Conservation (phyloP, 2,113 vertebrate genomes). For the Todiramphus saurophagus region DNA sequence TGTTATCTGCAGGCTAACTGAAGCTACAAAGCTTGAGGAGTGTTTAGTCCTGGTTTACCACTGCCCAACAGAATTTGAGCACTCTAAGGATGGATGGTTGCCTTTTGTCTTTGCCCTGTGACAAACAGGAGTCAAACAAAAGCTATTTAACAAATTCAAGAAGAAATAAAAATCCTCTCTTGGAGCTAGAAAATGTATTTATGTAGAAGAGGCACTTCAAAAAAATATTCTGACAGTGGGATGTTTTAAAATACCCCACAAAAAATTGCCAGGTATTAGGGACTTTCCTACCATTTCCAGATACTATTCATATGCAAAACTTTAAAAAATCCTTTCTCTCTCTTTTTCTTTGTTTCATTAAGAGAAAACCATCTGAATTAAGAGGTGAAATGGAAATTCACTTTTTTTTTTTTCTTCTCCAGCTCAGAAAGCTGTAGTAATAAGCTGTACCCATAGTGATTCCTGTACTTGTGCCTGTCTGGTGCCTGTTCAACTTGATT, state of each 20-base stretch:
- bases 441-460: rapidly evolving
- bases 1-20: neutral
- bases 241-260: conserved; percentile 45
- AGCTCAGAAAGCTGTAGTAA: neutral
- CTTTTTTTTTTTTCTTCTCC: neutral
- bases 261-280: neutral
- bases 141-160: neutral
- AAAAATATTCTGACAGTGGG: conserved; percentile 6
- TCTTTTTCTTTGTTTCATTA: neutral
- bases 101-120: neutral
- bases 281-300: conserved; percentile 59
- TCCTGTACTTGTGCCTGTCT: neutral
- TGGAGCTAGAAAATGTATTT: conserved; percentile 23
- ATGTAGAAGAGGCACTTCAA: neutral
- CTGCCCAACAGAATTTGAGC: neutral
- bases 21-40: neutral
- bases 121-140: neutral
- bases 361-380: neutral
- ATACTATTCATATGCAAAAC: conserved; percentile 12
- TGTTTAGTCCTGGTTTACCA: neutral
- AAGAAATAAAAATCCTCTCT: neutral
- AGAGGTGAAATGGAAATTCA: neutral
- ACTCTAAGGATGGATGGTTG: neutral
- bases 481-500: neutral
- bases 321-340: neutral